phyloP scores from a whole-genome alignment of 2,113 vertebrate species.

The Cinclus cinclus region DNA sequence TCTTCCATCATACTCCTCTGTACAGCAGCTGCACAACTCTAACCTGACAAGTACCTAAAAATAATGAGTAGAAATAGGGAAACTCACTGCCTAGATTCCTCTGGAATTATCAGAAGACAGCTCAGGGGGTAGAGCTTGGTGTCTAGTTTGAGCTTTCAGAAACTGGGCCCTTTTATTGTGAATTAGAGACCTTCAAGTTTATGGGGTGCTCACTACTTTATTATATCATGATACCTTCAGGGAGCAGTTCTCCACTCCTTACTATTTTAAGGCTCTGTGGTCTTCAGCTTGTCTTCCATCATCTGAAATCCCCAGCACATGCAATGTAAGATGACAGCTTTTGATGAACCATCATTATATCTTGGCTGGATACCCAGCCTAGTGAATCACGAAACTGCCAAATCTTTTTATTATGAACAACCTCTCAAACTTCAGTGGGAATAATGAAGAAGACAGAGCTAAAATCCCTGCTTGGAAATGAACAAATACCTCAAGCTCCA shows the following conservation, averaged over 20 bases:
- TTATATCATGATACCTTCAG: neutral
- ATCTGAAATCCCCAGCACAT: neutral
- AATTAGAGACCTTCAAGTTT: neutral
- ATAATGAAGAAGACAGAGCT: constrained; percentile 20
- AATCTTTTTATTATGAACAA: constrained; percentile 38
- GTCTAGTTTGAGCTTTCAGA: neutral
- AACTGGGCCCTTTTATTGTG: neutral
- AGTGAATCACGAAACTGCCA: constrained; percentile 56
- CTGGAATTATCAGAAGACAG: neutral
- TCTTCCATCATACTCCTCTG: neutral
- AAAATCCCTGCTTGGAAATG: neutral
- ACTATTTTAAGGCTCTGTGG: neutral
- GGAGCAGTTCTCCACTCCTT: neutral
- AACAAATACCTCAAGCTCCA: neutral
- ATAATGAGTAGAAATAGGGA: neutral
- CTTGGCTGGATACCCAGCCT: constrained; percentile 48
- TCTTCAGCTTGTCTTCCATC: neutral
- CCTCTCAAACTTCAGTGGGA: constrained; percentile 14
- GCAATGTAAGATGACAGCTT: constrained; percentile 30
- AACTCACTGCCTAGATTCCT: neutral
- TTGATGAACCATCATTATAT: constrained; percentile 60
- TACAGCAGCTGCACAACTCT: neutral
- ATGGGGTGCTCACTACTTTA: neutral
- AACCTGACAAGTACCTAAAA: neutral
- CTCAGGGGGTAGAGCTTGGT: fast-evolving